Evolutionary conservation across 2,888 invertebrate species (phyloP).

Genomic region (Schizotus pectinicornis): DNA sequence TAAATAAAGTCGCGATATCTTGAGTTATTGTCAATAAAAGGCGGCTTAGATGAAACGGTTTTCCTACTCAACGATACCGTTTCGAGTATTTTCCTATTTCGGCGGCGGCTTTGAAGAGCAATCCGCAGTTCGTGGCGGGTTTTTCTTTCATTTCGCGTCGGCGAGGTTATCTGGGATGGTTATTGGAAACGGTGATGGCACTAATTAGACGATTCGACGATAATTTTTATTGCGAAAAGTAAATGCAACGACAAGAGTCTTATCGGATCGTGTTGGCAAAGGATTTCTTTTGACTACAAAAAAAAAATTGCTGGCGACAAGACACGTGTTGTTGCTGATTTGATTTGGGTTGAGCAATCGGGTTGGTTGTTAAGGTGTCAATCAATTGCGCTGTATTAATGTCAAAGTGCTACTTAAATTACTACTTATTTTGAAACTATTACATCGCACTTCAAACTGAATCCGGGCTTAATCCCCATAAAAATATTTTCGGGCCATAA

Average conservation of each 20-base stretch:
- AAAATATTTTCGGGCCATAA: no score
- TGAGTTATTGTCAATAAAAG: conserved; percentile 24
- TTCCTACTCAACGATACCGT: conserved; percentile 5
- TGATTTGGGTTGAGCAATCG: no score
- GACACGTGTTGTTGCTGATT: no score
- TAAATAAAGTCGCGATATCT: conserved; percentile 32
- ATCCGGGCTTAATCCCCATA: no score
- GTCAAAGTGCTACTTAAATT: no score
- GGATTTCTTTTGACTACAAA: background rate
- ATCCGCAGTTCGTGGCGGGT: background rate
- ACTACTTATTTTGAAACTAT: no score
- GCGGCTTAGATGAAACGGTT: conserved; percentile 11
- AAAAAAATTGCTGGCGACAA: background rate
- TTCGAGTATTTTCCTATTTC: conserved; percentile 10
- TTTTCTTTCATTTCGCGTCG: conserved; percentile 7
- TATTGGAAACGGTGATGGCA: background rate
- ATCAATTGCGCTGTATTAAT: no score
- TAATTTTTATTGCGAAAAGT: background rate
- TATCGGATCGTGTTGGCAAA: background rate
- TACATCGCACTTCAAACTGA: no score
- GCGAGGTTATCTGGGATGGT: background rate
- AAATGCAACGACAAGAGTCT: background rate
- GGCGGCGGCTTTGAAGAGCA: conserved; percentile 9
- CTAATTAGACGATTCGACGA: background rate
- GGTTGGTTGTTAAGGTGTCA: no score